These are phyloP conservation scores for Mixornis gularis DNA, from an alignment of 2,113 vertebrate species.

Conservation along the genomic window DNA sequence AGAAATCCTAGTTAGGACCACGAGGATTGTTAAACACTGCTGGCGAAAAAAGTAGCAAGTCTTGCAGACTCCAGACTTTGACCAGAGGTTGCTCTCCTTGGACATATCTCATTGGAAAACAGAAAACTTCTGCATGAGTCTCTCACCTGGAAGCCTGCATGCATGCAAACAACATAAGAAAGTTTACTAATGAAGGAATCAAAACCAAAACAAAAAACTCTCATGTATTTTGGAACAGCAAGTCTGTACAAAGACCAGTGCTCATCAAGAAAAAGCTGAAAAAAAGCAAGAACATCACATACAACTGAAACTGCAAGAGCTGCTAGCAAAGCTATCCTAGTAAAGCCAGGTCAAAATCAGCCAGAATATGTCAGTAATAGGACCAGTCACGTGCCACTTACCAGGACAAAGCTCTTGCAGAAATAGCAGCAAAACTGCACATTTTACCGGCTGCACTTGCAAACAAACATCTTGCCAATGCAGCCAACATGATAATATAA, in stretches of 20 bases:
- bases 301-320: neutral
- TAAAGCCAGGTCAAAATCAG: neutral
- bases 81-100: neutral
- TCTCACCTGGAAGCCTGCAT: neutral
- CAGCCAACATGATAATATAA: neutral
- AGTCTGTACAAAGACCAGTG: neutral
- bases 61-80: conserved; percentile 16
- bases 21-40: neutral
- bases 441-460: neutral
- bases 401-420: neutral
- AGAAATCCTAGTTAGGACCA: neutral
- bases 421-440: neutral
- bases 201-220: neutral
- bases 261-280: neutral
- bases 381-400: neutral
- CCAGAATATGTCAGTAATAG: neutral
- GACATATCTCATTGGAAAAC: neutral
- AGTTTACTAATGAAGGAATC: neutral
- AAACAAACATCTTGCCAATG: neutral
- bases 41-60: neutral
- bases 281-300: neutral
- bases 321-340: neutral
- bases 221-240: neutral
- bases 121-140: neutral
- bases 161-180: neutral